phyloP scores from a whole-genome alignment of 2,113 vertebrate genomes.

The Barbus barbus region DNA sequence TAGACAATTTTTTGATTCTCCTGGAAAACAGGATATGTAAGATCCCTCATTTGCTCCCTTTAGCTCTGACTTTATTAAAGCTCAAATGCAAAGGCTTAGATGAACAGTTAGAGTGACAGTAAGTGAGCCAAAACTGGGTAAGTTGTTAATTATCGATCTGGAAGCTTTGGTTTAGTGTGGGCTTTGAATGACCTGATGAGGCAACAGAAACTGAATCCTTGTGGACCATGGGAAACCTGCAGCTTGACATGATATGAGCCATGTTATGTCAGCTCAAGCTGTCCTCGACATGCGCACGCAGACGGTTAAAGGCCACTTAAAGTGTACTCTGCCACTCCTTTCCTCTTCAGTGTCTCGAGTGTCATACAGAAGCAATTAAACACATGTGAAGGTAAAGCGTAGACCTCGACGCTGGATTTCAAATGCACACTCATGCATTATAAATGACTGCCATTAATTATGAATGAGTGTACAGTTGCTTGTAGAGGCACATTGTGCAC shows the following conservation, averaged over 20 bases:
- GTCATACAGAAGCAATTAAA: conserved; percentile 41
- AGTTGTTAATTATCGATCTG: neutral
- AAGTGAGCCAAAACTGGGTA: no score
- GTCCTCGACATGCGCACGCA: conserved; percentile 47
- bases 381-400: conserved; percentile 29
- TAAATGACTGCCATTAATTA: conserved; percentile 34
- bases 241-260: conserved; percentile 50
- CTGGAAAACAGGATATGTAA: no score
- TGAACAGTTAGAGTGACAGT: no score
- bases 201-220: conserved; percentile 37
- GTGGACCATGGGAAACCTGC: conserved; percentile 38
- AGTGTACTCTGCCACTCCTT: conserved; percentile 38
- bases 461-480: conserved; percentile 17
- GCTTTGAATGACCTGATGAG: neutral
- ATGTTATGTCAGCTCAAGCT: conserved; percentile 65
- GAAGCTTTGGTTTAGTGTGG: neutral
- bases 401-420: conserved; percentile 27
- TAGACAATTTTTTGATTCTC: no score
- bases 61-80: no score
- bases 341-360: conserved; percentile 10
- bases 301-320: conserved; percentile 60
- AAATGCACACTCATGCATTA: conserved; percentile 39
- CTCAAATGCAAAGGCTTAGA: no score
- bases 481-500: conserved; percentile 5
- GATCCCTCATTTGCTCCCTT: no score